Percentiles rank a stretch among this genome's conserved stretches.
Evolutionary conservation across 1,140 invertebrate genomes (phyloP).

Genomic region (Laodelphax striatellus): DNA sequence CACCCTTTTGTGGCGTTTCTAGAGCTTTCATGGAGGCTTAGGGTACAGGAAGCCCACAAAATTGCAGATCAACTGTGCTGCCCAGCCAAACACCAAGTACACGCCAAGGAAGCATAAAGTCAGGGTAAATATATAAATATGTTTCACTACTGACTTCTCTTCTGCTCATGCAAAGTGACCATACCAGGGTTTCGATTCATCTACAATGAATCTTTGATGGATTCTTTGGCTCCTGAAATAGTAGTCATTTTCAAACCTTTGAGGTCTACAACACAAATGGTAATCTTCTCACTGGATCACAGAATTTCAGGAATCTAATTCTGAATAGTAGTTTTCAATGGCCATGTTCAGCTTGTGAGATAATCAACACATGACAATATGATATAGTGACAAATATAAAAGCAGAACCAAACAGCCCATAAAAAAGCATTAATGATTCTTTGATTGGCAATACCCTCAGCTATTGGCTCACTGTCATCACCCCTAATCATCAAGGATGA

Average conservation of each 20-base stretch:
- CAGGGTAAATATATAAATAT: constrained; percentile 71
- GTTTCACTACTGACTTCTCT: constrained; percentile 66
- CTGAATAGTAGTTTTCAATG: no score
- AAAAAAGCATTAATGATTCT: no score
- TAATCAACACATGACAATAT: no score
- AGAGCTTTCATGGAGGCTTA: constrained; percentile 80
- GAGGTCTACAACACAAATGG: neutral
- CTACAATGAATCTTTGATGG: constrained; percentile 61
- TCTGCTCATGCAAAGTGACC: constrained; percentile 60
- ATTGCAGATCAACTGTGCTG: constrained; percentile 92
- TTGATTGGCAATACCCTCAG: no score
- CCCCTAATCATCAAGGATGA: no score
- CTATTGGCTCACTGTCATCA: no score
- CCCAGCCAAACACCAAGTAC: constrained; percentile 91
- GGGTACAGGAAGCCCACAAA: constrained; percentile 93
- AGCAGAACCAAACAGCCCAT: no score
- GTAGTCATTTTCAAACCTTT: constrained; percentile 8
- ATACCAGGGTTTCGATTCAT: constrained; percentile 65
- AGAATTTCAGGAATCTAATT: no score
- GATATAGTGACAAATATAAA: no score
- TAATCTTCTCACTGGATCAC: no score
- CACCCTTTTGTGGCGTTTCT: constrained; percentile 57
- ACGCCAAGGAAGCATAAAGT: constrained; percentile 55
- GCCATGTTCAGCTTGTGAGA: no score
- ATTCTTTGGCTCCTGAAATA: constrained; percentile 42